phyloP scores from a whole-genome alignment of 2,113 vertebrate species.

The Fregetta grallaria region DNA sequence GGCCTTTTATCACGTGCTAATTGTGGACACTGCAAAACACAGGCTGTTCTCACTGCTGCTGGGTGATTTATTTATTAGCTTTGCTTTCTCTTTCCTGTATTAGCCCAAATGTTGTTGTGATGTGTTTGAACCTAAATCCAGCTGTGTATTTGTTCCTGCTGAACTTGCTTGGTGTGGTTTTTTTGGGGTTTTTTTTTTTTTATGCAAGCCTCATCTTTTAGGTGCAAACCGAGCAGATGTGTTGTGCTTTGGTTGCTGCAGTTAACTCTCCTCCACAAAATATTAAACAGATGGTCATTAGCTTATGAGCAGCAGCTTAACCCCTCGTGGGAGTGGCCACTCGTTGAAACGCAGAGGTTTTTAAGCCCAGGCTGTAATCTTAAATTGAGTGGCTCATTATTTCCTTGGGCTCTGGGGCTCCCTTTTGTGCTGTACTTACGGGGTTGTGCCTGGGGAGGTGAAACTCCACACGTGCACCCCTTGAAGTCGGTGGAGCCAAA shows the following conservation, averaged over 20 bases:
- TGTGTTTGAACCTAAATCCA: background rate
- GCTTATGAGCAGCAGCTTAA: background rate
- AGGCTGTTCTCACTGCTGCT: background rate
- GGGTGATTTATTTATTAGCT: background rate
- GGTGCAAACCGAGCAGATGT: background rate
- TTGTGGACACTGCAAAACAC: background rate
- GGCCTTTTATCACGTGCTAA: background rate
- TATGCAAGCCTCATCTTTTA: background rate
- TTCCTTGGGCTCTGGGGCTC: fast-evolving
- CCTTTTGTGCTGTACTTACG: background rate
- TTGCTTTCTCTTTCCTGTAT: background rate
- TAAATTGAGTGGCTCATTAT: background rate
- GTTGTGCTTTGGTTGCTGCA: background rate
- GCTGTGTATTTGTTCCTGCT: background rate
- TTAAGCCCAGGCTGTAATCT: background rate
- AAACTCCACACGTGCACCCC: background rate
- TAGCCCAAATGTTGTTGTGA: background rate
- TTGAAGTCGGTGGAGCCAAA: background rate
- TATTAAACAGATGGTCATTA: background rate
- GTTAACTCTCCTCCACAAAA: background rate
- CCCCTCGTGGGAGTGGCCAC: background rate
- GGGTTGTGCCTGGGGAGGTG: background rate
- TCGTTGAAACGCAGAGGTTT: background rate
- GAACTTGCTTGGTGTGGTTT: background rate
- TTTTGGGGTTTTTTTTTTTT: background rate